Evolutionary conservation across 2,888 invertebrate species (phyloP), one percentile per base, ranked within the genome.

Genomic region (Meandrusa payeni): DNA sequence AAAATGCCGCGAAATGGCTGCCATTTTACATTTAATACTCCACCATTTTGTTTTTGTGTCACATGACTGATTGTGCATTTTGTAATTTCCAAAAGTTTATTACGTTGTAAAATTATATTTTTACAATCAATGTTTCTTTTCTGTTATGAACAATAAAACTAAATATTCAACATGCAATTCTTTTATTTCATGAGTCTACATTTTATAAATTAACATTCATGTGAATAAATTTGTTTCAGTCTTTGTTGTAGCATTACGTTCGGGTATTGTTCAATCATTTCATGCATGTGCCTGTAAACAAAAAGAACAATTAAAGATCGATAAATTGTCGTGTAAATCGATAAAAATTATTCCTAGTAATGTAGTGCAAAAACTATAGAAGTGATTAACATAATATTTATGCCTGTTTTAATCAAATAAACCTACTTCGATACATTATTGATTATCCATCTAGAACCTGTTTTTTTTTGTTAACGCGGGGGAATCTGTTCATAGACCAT

Each of bases 281-380:
- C 57, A 66, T 61, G 47, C 76, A 76, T 9, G 72, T 69, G 44
- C 57, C 76, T 76, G 66, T 45, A 70, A 74, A 42, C 22, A 41
- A 43, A 39, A 37, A 22, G 26, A 44, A 41, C 5, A 24, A 9
- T 29, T 41, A 41, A 22, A 22, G n/a, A n/a, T n/a, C n/a, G n/a
- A n/a, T n/a, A n/a, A n/a, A n/a, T n/a, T n/a, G n/a, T n/a, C n/a
- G n/a, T n/a, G n/a, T n/a, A n/a, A n/a, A n/a, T n/a, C n/a, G n/a
- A n/a, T n/a, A n/a, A n/a, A n/a, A n/a, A n/a, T n/a, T n/a, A n/a
- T n/a, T n/a, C n/a, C n/a, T n/a, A n/a, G n/a, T n/a, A n/a, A n/a
- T n/a, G n/a, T n/a, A n/a, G n/a, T n/a, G n/a, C n/a, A n/a, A n/a
- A n/a, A n/a, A n/a, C n/a, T n/a, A n/a, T n/a, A n/a, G n/a, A n/a